Conservation (phyloP, 2,888 invertebrate species). For the Andrena trimmerana region DNA sequence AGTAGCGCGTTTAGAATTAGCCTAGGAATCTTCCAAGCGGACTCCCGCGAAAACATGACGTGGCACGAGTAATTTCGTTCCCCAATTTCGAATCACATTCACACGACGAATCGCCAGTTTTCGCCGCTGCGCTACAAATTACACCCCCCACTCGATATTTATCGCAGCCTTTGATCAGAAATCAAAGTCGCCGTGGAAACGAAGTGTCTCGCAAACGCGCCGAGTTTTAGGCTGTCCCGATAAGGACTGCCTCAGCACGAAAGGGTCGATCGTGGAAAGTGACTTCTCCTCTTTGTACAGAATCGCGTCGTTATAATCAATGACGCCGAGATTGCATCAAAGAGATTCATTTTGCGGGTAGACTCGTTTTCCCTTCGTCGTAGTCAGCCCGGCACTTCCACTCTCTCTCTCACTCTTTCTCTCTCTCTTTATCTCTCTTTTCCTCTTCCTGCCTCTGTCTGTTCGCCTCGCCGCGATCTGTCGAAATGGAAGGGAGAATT, state of each 20-base stretch:
- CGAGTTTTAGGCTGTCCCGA: constrained; percentile 24
- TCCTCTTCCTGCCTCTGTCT: neutral
- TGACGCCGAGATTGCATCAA: constrained; percentile 74
- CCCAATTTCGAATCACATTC: neutral
- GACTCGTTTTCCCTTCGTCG: constrained; percentile 51
- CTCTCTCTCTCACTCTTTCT: constrained; percentile 16
- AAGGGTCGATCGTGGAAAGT: constrained; percentile 20
- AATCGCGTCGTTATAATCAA: constrained; percentile 76
- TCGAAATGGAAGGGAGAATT: constrained; percentile 50
- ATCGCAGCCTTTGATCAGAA: constrained; percentile 14
- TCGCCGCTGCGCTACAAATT: too few species aligned
- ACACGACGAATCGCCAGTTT: neutral
- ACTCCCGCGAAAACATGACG: neutral
- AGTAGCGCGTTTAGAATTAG: too few species aligned
- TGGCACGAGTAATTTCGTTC: neutral
- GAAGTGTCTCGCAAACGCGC: constrained; percentile 50
- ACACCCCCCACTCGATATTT: neutral
- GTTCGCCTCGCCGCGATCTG: constrained; percentile 4
- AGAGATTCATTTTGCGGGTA: constrained; percentile 58
- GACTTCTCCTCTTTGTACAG: constrained; percentile 41
- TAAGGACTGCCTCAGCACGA: constrained; percentile 23
- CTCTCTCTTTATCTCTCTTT: neutral
- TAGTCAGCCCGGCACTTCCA: constrained; percentile 20
- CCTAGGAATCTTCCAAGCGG: too few species aligned
- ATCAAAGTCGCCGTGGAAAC: constrained; percentile 25